These are phyloP conservation scores for Caenorhabditis wallacei DNA, from an alignment of 2,888 invertebrate species.

Conservation along the genomic window DNA sequence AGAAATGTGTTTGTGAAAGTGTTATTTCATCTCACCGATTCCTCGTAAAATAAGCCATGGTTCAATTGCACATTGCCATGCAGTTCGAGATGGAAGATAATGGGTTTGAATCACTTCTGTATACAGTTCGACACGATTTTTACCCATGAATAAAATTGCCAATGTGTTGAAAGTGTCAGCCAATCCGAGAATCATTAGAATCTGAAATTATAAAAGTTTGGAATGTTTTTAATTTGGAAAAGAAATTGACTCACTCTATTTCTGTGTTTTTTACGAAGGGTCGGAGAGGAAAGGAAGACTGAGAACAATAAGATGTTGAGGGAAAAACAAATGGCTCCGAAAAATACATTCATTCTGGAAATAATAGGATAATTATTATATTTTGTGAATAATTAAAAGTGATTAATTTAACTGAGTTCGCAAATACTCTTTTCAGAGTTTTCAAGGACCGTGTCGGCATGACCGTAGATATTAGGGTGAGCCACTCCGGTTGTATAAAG, in stretches of 20 bases:
- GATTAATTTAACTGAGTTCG: no score
- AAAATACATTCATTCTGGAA: constrained; percentile 67
- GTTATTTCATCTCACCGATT: constrained; percentile 57
- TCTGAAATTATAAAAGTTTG: constrained; percentile 55
- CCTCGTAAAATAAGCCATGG: constrained; percentile 71
- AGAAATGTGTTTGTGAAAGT: not conserved
- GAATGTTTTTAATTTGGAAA: not conserved
- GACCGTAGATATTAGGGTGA: no score
- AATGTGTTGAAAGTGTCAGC: constrained; percentile 74
- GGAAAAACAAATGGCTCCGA: constrained; percentile 64
- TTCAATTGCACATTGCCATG: constrained; percentile 71
- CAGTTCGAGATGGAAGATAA: constrained; percentile 52
- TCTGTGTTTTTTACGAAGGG: constrained; percentile 53
- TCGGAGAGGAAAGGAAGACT: constrained; percentile 61
- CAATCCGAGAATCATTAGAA: constrained; percentile 69
- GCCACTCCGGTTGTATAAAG: no score
- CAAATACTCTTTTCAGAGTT: no score
- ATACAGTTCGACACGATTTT: constrained; percentile 71
- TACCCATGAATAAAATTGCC: constrained; percentile 74
- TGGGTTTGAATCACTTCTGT: constrained; percentile 60
- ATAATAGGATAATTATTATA: not conserved
- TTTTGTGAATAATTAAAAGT: no score
- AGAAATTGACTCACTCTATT: constrained; percentile 36
- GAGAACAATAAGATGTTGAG: constrained; percentile 66
- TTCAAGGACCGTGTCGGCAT: no score